phyloP scores from a whole-genome alignment of 1,140 invertebrate species.

The Holcopasites calliopsidis region DNA sequence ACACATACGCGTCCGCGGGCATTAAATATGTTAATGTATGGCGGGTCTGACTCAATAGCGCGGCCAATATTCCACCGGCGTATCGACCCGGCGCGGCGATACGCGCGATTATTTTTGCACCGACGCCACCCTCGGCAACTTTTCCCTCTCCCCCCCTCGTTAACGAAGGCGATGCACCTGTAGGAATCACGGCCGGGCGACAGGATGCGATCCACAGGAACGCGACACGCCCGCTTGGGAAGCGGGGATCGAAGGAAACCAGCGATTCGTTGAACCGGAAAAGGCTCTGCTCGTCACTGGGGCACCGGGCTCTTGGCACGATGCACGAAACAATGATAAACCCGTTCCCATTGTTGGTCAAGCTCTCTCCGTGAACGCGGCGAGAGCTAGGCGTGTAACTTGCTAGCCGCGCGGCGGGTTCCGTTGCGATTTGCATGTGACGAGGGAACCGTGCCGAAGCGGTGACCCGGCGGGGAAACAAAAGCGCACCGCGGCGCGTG shows the following conservation, averaged over 20 bases:
- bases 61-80: constrained; percentile 53
- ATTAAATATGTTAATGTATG: constrained; percentile 62
- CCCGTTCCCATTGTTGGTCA: too few species aligned
- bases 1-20: too few species aligned
- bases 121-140: constrained; percentile 1
- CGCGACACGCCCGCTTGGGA: too few species aligned
- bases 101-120: constrained; percentile 33
- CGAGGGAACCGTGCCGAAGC: not conserved
- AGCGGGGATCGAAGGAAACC: too few species aligned
- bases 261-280: too few species aligned
- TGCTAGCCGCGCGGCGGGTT: too few species aligned
- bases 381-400: too few species aligned
- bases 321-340: too few species aligned
- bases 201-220: not conserved
- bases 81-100: constrained; percentile 35
- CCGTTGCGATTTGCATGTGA: not conserved
- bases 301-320: too few species aligned
- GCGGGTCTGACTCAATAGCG: constrained; percentile 51
- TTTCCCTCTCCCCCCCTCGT: not conserved
- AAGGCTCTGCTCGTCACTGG: too few species aligned
- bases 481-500: not conserved
- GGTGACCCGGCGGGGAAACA: not conserved
- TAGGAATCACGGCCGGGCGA: constrained; percentile 10
- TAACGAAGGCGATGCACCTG: constrained; percentile 30
- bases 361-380: too few species aligned